phyloP scores from a whole-genome alignment of 2,888 invertebrate genomes.

The Ditylenchus weischeri region DNA sequence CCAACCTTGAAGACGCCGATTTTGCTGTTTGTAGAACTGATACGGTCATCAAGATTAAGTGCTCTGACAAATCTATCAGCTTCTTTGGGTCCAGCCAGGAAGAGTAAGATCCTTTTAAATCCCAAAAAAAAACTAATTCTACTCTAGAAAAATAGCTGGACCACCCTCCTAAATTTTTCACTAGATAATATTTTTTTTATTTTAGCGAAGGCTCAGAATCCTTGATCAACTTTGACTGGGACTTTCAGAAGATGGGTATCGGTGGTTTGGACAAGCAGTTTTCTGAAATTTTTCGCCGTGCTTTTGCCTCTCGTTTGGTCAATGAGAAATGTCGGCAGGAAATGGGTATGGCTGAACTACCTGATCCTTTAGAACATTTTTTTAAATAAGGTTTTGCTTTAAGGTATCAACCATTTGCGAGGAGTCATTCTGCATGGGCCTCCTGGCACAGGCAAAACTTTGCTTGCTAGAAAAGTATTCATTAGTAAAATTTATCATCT shows the following conservation, averaged over 20 bases:
- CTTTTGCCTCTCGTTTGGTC: conserved; percentile 95
- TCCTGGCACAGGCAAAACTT: conserved; percentile 97
- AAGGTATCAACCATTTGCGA: conserved; percentile 93
- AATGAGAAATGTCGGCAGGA: conserved; percentile 95
- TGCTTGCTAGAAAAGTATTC: conserved; percentile 98
- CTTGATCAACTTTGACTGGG: conserved; percentile 85
- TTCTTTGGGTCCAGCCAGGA: no score
- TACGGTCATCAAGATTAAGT: no score
- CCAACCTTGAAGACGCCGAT: background rate
- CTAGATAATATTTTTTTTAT: no score
- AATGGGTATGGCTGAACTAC: conserved; percentile 67
- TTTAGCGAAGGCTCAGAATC: no score
- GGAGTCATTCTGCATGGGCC: conserved; percentile 94
- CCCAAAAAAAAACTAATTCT: no score
- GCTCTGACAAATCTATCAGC: no score
- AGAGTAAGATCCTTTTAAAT: no score
- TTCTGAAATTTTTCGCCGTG: conserved; percentile 93
- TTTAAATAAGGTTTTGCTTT: conserved; percentile 21
- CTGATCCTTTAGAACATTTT: background rate
- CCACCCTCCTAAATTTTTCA: no score
- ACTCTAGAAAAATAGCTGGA: no score
- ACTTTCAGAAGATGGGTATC: conserved; percentile 98
- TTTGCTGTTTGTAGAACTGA: no score
- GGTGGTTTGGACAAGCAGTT: conserved; percentile 96
- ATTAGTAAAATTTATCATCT: no score